phyloP scores from a whole-genome alignment of 35 echinoderm and acorn worm genomes.

The Eucidaris tribuloides region DNA sequence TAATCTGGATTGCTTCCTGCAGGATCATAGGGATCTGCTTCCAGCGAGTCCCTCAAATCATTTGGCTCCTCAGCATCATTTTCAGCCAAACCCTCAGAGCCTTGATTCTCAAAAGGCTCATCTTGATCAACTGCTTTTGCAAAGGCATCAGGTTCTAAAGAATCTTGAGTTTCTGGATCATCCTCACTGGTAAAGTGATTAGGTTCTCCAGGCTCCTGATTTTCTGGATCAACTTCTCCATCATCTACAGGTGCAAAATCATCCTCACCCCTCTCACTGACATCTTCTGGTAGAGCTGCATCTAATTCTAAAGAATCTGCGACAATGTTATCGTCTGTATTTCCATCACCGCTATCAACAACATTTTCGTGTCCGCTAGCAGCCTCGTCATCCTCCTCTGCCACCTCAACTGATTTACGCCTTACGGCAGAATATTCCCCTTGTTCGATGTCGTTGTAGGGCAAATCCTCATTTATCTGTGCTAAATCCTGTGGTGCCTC shows the following conservation, averaged over 20 bases:
- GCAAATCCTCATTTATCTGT: slow-evolving; percentile 32
- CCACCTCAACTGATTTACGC: neutral
- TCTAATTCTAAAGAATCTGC: neutral
- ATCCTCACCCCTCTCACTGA: too few species aligned
- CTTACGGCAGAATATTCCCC: slow-evolving; percentile 1
- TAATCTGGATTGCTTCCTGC: too few species aligned
- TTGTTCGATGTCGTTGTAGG: neutral
- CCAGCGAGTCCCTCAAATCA: too few species aligned
- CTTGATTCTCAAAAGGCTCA: too few species aligned
- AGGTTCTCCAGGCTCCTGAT: neutral
- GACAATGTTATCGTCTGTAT: neutral
- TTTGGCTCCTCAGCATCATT: too few species aligned
- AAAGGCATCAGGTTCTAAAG: too few species aligned
- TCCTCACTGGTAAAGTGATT: neutral
- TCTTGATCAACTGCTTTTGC: too few species aligned
- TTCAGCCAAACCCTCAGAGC: too few species aligned
- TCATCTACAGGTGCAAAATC: neutral
- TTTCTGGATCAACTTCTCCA: neutral
- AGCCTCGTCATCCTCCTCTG: slow-evolving; percentile 15
- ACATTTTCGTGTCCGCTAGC: neutral
- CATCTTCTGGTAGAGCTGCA: too few species aligned
- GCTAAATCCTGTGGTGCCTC: slow-evolving; percentile 21
- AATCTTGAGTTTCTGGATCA: neutral
- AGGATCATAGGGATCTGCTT: too few species aligned
- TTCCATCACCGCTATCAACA: neutral